phyloP scores from a whole-genome alignment of 1,140 invertebrate species.

The Caenorhabditis briggsae region DNA sequence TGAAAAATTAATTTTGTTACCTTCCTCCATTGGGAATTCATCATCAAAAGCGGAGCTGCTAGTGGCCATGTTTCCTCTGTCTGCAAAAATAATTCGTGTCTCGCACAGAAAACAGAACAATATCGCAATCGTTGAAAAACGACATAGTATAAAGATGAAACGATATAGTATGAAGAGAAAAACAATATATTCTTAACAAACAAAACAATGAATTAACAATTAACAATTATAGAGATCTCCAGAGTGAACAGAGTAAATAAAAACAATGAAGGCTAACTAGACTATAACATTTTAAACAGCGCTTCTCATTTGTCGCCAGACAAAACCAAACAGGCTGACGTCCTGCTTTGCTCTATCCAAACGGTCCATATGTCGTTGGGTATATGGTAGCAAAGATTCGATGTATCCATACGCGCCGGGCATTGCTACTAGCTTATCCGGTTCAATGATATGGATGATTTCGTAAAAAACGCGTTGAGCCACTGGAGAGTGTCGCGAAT shows the following conservation, averaged over 20 bases:
- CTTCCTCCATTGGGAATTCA: slow-evolving; percentile 69
- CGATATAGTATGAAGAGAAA: no score
- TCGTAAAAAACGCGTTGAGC: slow-evolving; percentile 69
- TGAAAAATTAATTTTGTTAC: slow-evolving; percentile 57
- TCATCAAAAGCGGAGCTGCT: slow-evolving; percentile 61
- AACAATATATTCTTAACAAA: background rate
- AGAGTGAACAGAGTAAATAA: no score
- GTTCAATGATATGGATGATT: slow-evolving; percentile 67
- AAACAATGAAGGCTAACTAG: no score
- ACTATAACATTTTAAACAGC: background rate
- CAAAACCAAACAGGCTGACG: slow-evolving; percentile 68
- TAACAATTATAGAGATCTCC: slow-evolving; percentile 16
- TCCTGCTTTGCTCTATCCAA: slow-evolving; percentile 66
- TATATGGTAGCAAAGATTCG: slow-evolving; percentile 73
- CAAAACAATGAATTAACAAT: slow-evolving; percentile 43
- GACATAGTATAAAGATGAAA: no score
- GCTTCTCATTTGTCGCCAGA: slow-evolving; percentile 60
- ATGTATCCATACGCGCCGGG: slow-evolving; percentile 70
- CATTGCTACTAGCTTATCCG: slow-evolving; percentile 69
- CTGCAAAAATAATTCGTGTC: background rate
- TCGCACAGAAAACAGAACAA: no score
- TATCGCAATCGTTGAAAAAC: no score
- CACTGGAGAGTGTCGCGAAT: slow-evolving; percentile 70
- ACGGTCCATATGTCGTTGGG: slow-evolving; percentile 74
- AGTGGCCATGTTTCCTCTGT: slow-evolving; percentile 53